Evolutionary conservation across 2,888 invertebrate genomes (phyloP).

Genomic region (Cephus spinipes): DNA sequence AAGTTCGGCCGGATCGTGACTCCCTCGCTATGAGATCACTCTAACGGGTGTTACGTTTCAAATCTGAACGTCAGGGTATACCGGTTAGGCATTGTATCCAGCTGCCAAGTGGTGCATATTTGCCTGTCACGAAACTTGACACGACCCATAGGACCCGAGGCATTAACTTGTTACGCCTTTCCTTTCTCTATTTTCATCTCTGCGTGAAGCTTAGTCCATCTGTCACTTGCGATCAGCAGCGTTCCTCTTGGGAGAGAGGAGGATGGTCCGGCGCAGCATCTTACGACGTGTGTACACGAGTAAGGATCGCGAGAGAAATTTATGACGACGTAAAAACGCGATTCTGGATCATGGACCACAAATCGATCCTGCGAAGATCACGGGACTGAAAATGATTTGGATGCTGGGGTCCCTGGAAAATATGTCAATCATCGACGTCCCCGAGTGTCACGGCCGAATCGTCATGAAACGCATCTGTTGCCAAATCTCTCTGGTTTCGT

Average conservation of each 20-base stretch:
- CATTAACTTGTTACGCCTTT: constrained; percentile 33
- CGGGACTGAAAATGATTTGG: background rate
- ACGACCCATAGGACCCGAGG: constrained; percentile 28
- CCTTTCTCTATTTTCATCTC: constrained; percentile 24
- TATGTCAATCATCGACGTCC: constrained; percentile 60
- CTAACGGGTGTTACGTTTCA: constrained; percentile 53
- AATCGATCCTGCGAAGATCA: background rate
- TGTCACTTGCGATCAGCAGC: constrained; percentile 34
- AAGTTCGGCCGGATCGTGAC: constrained; percentile 11
- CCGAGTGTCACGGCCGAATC: constrained; percentile 48
- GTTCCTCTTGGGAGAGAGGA: constrained; percentile 26
- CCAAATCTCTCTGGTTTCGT: constrained; percentile 34
- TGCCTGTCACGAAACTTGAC: constrained; percentile 46
- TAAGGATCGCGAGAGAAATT: background rate
- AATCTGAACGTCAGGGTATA: constrained; percentile 44
- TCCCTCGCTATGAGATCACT: constrained; percentile 27
- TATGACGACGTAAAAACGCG: background rate
- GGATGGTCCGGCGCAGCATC: background rate
- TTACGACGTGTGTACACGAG: background rate
- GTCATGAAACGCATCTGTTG: constrained; percentile 54
- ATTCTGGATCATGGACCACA: background rate
- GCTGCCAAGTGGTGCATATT: constrained; percentile 48
- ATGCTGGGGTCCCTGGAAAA: constrained; percentile 48
- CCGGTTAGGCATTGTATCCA: constrained; percentile 39
- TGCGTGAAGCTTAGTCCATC: constrained; percentile 30